phyloP scores from a whole-genome alignment of 1,140 invertebrate species.

The Steinernema feltiae region DNA sequence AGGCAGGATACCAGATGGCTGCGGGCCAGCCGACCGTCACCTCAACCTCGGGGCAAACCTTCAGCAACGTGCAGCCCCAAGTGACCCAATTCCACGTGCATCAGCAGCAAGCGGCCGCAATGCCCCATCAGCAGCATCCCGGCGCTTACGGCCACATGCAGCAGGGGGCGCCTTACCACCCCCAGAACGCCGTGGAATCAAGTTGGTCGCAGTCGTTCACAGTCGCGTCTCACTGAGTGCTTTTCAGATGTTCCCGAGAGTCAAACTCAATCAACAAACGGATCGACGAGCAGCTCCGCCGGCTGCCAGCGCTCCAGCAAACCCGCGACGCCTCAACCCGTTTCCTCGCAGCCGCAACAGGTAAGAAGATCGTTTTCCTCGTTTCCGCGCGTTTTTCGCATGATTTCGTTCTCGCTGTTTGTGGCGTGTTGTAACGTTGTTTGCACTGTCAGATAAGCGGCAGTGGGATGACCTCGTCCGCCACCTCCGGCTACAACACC shows the following conservation, averaged over 20 bases:
- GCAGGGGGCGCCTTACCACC: background rate
- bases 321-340: background rate
- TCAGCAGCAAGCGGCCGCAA: background rate
- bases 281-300: background rate
- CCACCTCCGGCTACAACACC: background rate
- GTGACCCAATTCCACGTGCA: background rate
- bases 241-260: background rate
- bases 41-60: background rate
- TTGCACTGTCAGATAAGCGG: background rate
- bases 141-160: background rate
- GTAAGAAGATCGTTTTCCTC: too few relatives aligned
- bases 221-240: background rate
- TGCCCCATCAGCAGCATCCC: background rate
- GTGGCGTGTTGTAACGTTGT: background rate
- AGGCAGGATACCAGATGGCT: background rate
- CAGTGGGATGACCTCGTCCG: background rate
- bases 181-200: background rate
- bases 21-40: background rate
- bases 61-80: too few relatives aligned
- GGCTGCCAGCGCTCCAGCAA: background rate
- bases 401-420: too few relatives aligned
- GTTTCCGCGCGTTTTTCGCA: too few relatives aligned
- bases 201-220: background rate
- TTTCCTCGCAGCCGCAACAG: background rate
- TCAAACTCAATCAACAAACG: background rate